Percentiles rank a stretch among this genome's conserved stretches.
These are phyloP conservation scores for Agraylea sexmaculata DNA, from an alignment of 1,140 invertebrate species.

Conservation along the genomic window DNA sequence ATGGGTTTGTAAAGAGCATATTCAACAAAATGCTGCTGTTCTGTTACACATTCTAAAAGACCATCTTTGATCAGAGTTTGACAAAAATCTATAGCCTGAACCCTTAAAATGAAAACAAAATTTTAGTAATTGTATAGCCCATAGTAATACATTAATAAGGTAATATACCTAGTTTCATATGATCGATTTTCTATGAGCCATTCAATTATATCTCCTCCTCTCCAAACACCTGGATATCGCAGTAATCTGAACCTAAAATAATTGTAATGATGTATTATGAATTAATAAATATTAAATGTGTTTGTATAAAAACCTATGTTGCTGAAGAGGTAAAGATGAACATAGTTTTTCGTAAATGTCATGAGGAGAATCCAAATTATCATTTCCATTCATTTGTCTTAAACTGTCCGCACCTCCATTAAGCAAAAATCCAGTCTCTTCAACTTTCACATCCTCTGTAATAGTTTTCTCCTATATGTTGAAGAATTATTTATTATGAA, in stretches of 20 bases:
- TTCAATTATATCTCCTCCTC: constrained; percentile 34
- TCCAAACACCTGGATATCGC: constrained; percentile 35
- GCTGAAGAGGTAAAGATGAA: constrained; percentile 29
- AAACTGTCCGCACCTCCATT: constrained; percentile 3
- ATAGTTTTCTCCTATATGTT: too few relatives aligned
- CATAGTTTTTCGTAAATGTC: constrained; percentile 29
- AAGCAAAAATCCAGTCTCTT: constrained; percentile 17
- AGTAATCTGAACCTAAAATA: constrained; percentile 31
- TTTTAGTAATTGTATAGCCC: constrained; percentile 7
- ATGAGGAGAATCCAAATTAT: constrained; percentile 23
- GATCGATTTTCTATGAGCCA: constrained; percentile 35
- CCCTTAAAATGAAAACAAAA: constrained; percentile 36
- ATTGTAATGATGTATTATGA: not conserved
- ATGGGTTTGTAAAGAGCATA: constrained; percentile 43
- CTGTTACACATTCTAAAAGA: constrained; percentile 59
- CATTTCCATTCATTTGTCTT: constrained; percentile 20
- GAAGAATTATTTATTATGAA: constrained; percentile 13
- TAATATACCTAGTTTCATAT: constrained; percentile 38
- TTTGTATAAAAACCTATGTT: constrained; percentile 28
- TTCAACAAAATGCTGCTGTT: constrained; percentile 41
- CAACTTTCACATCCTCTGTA: constrained; percentile 1
- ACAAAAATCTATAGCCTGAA: constrained; percentile 67
- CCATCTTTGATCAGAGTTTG: constrained; percentile 70
- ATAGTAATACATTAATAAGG: constrained; percentile 1
- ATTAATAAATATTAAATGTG: not conserved